These are phyloP conservation scores for Polyploca ridens DNA, from an alignment of 2,888 invertebrate species.

Conservation along the genomic window DNA sequence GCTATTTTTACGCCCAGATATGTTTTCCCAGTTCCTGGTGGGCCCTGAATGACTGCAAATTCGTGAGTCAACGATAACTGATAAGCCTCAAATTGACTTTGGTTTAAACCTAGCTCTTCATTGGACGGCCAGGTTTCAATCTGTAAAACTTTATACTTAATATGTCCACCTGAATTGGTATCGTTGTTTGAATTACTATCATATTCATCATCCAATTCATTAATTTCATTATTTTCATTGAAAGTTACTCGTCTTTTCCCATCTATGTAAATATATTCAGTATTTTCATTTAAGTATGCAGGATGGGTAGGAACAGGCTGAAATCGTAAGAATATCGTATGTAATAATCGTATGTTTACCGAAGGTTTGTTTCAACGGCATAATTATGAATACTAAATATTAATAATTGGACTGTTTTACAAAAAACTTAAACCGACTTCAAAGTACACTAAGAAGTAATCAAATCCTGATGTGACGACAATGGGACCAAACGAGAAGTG, in stretches of 20 bases:
- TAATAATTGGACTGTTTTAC: too few species aligned
- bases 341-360: too few species aligned
- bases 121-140: conserved; percentile 76
- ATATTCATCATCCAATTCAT: background rate
- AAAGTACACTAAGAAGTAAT: too few species aligned
- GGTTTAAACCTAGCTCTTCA: conserved; percentile 82
- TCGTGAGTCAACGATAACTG: conserved; percentile 87
- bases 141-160: conserved; percentile 47
- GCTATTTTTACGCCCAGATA: conserved; percentile 90
- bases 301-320: conserved; percentile 54
- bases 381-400: too few species aligned
- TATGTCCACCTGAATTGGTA: background rate
- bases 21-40: conserved; percentile 95
- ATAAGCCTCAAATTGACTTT: conserved; percentile 87
- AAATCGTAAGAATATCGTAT: conserved; percentile 28
- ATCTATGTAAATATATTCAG: conserved; percentile 27
- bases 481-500: too few species aligned
- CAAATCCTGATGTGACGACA: too few species aligned
- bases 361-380: too few species aligned
- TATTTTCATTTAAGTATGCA: conserved; percentile 42
- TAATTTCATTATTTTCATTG: conserved; percentile 7
- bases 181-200: background rate
- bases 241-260: background rate
- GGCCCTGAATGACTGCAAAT: conserved; percentile 92
- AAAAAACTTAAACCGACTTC: too few species aligned